Evolutionary conservation across 2,113 vertebrate species (phyloP).

Genomic region (Manacus vitellinus): DNA sequence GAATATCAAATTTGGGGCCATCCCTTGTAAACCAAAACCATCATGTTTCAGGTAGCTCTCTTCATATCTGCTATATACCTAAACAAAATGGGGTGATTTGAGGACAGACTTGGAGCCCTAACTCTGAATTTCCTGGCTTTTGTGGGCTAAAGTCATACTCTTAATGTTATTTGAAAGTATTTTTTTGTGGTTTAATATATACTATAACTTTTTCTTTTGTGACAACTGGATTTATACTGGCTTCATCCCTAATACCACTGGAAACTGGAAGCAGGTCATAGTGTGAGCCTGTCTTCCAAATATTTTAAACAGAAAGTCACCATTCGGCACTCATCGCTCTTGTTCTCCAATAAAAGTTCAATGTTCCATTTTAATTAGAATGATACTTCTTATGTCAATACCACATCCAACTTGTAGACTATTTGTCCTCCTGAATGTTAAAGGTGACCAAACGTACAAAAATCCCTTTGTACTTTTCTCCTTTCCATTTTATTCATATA

Average conservation of each 20-base stretch:
- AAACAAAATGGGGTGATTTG: conserved; percentile 73
- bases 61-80: conserved; percentile 38
- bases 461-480: background rate
- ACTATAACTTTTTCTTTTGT: conserved; percentile 82
- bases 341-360: conserved; percentile 8
- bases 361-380: background rate
- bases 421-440: conserved; percentile 1
- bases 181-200: conserved; percentile 80
- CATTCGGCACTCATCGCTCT: conserved; percentile 7
- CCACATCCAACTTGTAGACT: background rate
- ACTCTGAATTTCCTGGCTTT: conserved; percentile 71
- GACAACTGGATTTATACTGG: conserved; percentile 82
- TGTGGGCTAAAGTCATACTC: conserved; percentile 75
- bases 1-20: background rate
- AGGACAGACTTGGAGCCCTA: conserved; percentile 73
- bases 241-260: conserved; percentile 79
- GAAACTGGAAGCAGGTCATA: conserved; percentile 77
- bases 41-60: background rate
- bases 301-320: conserved; percentile 72
- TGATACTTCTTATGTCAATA: background rate
- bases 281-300: conserved; percentile 57
- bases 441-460: background rate
- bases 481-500: background rate
- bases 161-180: conserved; percentile 79
- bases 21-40: background rate